Conservation (phyloP, 2,797 vertebrate species). For the Siniperca obscura region DNA sequence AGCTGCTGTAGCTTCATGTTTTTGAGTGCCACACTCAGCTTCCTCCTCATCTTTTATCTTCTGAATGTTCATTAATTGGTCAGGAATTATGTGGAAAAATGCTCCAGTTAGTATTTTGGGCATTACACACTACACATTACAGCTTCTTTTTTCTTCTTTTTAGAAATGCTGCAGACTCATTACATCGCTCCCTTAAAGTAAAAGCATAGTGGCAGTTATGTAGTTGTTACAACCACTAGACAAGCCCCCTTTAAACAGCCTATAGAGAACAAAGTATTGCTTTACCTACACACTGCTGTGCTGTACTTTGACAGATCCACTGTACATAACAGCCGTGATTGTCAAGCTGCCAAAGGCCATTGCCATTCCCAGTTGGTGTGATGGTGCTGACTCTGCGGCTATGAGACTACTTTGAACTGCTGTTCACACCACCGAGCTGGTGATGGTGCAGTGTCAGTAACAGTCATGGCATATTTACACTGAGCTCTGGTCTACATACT, state of each 20-base stretch:
- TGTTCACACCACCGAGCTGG: conserved; percentile 25
- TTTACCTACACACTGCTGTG: conserved; percentile 7
- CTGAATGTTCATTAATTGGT: conserved; percentile 9
- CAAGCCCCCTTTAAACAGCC: background rate
- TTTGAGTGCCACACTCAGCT: background rate
- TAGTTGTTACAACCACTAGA: conserved; percentile 27
- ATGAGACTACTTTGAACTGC: conserved; percentile 33
- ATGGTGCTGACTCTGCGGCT: conserved; percentile 41
- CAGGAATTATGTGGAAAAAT: conserved; percentile 1
- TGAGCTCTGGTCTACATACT: conserved; percentile 38
- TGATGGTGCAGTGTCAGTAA: conserved; percentile 48
- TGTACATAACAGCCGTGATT: conserved; percentile 24
- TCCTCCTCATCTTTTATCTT: conserved; percentile 2
- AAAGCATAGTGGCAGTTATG: conserved; percentile 13
- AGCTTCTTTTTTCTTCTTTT: no score
- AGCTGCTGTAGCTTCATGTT: background rate
- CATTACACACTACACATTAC: background rate
- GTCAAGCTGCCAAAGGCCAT: conserved; percentile 40
- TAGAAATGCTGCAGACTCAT: no score
- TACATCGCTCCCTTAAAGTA: no score
- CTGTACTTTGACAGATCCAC: conserved; percentile 10
- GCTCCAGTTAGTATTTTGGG: background rate
- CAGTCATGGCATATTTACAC: conserved; percentile 44
- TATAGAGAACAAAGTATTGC: conserved; percentile 26
- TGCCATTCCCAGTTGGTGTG: conserved; percentile 47